A percentile compares a stretch with the other conserved stretches of the same genome.
phyloP scores from a whole-genome alignment of 2,113 vertebrate genomes.

The Mesoclemmys tuberculata region DNA sequence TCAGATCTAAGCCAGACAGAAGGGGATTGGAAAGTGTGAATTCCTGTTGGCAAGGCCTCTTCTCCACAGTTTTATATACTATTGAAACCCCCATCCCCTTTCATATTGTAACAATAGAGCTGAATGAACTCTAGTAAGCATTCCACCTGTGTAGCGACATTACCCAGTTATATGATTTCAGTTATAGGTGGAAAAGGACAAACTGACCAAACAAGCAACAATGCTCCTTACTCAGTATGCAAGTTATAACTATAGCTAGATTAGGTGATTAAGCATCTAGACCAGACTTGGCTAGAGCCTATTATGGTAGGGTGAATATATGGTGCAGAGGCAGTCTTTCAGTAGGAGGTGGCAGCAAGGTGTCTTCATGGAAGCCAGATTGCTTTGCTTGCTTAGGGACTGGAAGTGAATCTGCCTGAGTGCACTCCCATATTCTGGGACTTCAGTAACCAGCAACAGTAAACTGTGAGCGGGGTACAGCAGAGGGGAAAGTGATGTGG shows the following conservation, averaged over 20 bases:
- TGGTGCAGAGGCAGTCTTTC: neutral
- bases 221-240: neutral
- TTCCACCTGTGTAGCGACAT: neutral
- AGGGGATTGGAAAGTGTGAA: neutral
- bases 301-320: neutral
- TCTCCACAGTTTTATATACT: neutral
- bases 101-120: neutral
- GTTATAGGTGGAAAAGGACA: neutral
- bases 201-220: neutral
- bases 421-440: neutral
- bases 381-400: neutral
- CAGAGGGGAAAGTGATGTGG: neutral
- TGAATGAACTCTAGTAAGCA: neutral
- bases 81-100: neutral
- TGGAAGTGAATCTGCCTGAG: neutral
- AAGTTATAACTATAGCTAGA: neutral
- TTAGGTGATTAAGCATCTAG: neutral
- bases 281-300: neutral
- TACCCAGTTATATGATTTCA: neutral
- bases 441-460: neutral
- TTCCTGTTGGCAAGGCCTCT: neutral
- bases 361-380: neutral
- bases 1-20: neutral
- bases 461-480: neutral
- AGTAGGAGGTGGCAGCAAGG: neutral